These are phyloP conservation scores for Lacerta agilis DNA, from an alignment of 2,797 vertebrate species.

Conservation along the genomic window DNA sequence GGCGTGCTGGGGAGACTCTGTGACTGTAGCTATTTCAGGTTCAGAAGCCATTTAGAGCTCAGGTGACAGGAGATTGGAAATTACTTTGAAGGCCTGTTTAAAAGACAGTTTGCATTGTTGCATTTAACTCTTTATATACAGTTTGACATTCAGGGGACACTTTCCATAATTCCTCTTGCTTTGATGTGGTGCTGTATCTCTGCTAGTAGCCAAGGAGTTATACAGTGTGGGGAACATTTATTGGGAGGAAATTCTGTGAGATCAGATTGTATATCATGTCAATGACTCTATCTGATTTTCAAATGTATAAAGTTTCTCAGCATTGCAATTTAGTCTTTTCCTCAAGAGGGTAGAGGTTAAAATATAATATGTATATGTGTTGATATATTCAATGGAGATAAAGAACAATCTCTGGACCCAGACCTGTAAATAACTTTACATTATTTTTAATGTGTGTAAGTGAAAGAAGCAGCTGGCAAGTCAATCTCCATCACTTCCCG, in stretches of 20 bases:
- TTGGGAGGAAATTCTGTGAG: slow-evolving; percentile 6
- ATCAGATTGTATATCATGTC: slow-evolving; percentile 33
- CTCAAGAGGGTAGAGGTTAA: slow-evolving; percentile 17
- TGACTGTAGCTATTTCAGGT: slow-evolving; percentile 43
- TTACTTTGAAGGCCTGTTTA: slow-evolving; percentile 60
- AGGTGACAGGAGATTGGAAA: slow-evolving; percentile 59
- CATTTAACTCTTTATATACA: slow-evolving; percentile 47
- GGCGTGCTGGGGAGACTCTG: not conserved
- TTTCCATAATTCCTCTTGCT: slow-evolving; percentile 32
- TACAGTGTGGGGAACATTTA: not conserved
- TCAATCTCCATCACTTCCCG: slow-evolving; percentile 1
- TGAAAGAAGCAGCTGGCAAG: not conserved
- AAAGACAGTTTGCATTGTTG: slow-evolving; percentile 60
- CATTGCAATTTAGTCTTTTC: slow-evolving; percentile 23
- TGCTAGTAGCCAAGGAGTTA: not conserved
- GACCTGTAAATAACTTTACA: not conserved
- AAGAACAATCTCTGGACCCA: not conserved
- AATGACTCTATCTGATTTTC: slow-evolving; percentile 13
- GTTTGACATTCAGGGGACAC: not conserved
- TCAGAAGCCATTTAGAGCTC: slow-evolving; percentile 43
- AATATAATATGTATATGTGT: not conserved
- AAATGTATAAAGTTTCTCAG: slow-evolving; percentile 38
- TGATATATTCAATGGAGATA: not conserved
- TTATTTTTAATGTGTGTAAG: not conserved
- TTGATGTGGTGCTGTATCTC: not conserved